Base-by-base conservation (phyloP, 35 echinoderm and acorn worm species). In the Diadema setosum region DNA sequence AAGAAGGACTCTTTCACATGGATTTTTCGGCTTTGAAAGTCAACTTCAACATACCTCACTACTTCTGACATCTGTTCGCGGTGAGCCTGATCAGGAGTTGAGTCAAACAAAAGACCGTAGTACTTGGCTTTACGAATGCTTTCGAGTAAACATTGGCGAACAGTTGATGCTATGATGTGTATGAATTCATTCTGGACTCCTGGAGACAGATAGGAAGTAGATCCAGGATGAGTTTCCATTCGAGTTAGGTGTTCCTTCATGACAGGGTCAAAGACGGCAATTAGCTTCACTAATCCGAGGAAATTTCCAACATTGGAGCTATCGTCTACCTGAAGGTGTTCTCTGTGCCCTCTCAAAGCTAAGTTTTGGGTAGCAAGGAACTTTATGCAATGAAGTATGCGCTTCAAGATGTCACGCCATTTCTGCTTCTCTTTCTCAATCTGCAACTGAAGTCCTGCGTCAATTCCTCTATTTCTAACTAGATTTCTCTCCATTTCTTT, bases 181-280 rank as follows among this genome's bases (percentile, higher is more conserved):
- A 83, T 83, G 33, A 83, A 83, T 25, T 83, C 81, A 31, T 83
- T 83, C 24, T 83, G 81, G 50, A 83, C 50, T 56, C 12, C 48
- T 29, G 81, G 20, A 31, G 45, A 52, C 5, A 83, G 81, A 27
- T 83, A 11, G 7, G 33, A 83, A 7, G 46, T 50, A 18, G 7
- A 50, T 18, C 46, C 46, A 9, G 46, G 46, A 50, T 50, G 46
- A 50, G 7, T 50, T 50, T 50, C 46, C 46, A 50, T 18, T 9
- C 18, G 46, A 18, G 46, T 50, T 7, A 50, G 46, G 46, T 50
- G 46, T 50, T 50, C 46, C 46, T 18, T 50, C 46, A 50, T 20
- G 30, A 31, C 63, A 69, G 63, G 14, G 30, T 75, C 70, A 75
- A 30, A 75, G 6, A 33, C 33, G 8, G 70, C 70, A 7, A 75